Evolutionary conservation across 2,797 vertebrate species (phyloP).

Genomic region (Onychomys torridus): DNA sequence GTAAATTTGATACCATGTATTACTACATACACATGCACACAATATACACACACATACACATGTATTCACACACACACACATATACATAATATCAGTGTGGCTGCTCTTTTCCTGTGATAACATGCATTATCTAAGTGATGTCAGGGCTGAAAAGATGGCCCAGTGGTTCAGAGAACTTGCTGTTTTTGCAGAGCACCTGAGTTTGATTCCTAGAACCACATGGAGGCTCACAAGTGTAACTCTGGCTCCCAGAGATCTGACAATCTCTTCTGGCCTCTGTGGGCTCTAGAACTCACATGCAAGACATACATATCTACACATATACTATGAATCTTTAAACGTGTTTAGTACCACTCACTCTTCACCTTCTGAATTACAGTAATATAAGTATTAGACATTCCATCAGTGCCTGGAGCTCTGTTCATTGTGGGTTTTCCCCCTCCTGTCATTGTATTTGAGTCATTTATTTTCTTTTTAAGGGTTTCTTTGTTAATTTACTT

Average conservation of each 20-base stretch:
- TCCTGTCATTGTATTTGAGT: background rate
- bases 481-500: background rate
- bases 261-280: background rate
- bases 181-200: background rate
- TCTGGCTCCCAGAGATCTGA: background rate
- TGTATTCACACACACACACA: background rate
- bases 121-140: background rate
- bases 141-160: background rate
- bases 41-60: background rate
- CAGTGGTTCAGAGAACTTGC: background rate
- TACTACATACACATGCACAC: background rate
- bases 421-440: background rate
- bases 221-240: background rate
- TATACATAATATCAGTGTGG: background rate
- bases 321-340: background rate
- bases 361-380: background rate
- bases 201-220: background rate
- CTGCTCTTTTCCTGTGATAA: background rate
- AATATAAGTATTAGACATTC: background rate
- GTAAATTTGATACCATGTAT: background rate
- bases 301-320: background rate
- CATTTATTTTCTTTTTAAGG: background rate
- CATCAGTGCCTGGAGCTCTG: background rate
- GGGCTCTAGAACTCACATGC: background rate
- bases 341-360: too few relatives aligned